A percentile compares a stretch with the other conserved stretches of the same genome.
phyloP scores from a whole-genome alignment of 2,113 vertebrate species.

The Chlorodrepanis virens region DNA sequence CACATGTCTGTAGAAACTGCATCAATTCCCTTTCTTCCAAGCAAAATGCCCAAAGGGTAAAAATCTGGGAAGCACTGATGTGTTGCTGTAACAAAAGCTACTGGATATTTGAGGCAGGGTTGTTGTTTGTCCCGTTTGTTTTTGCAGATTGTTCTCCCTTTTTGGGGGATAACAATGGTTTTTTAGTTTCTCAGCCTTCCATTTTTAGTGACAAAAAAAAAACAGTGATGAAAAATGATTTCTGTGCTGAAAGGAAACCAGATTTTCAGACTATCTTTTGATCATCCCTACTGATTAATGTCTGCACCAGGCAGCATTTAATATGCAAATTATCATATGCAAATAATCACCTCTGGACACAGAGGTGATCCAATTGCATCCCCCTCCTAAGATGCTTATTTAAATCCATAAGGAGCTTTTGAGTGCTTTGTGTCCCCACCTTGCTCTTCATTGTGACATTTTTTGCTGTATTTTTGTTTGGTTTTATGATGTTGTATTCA shows the following conservation, averaged over 20 bases:
- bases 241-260: not conserved
- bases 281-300: not conserved
- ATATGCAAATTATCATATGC: not conserved
- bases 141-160: not conserved
- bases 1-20: not conserved
- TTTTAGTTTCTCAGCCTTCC: not conserved
- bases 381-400: not conserved
- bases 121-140: not conserved
- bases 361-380: not conserved
- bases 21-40: not conserved
- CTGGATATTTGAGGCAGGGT: not conserved
- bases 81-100: not conserved
- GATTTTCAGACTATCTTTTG: not conserved
- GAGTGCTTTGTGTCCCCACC: fast-evolving
- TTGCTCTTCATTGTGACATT: not conserved
- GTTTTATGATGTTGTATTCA: not conserved
- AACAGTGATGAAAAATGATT: not conserved
- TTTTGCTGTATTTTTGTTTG: not conserved
- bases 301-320: not conserved
- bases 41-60: not conserved
- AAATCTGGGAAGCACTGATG: not conserved
- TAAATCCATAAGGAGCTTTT: not conserved
- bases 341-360: not conserved
- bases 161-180: not conserved
- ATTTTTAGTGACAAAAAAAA: not conserved